These are phyloP conservation scores for Adelges cooleyi DNA, from an alignment of 1,140 invertebrate species.

Conservation along the genomic window DNA sequence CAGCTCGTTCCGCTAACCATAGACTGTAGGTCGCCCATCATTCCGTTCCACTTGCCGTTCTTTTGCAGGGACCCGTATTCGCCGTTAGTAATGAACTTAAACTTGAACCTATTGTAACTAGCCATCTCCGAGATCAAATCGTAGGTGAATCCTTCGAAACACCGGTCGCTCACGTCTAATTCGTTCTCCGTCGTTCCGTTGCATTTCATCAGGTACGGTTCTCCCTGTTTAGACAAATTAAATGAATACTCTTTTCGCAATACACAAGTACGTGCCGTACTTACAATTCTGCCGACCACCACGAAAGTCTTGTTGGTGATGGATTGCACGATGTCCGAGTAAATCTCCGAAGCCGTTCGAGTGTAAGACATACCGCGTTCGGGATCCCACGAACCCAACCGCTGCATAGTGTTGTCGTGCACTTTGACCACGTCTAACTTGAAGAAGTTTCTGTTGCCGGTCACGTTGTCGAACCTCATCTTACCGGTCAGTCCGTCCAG, in stretches of 20 bases:
- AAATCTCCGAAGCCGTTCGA: slow-evolving; percentile 65
- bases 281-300: slow-evolving; percentile 83
- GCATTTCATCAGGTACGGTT: slow-evolving; percentile 75
- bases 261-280: slow-evolving; percentile 35
- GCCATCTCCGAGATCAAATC: slow-evolving; percentile 80
- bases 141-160: slow-evolving; percentile 76
- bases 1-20: too few relatives aligned
- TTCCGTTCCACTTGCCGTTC: slow-evolving; percentile 83
- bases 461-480: slow-evolving; percentile 86
- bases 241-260: not conserved
- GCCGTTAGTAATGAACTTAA: slow-evolving; percentile 65
- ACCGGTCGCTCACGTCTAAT: slow-evolving; percentile 71
- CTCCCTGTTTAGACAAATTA: slow-evolving; percentile 50
- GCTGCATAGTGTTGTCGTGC: slow-evolving; percentile 61
- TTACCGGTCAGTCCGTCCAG: slow-evolving; percentile 83
- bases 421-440: slow-evolving; percentile 81
- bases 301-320: slow-evolving; percentile 84
- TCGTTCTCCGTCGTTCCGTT: slow-evolving; percentile 66
- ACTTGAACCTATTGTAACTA: slow-evolving; percentile 76
- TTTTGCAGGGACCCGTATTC: slow-evolving; percentile 67
- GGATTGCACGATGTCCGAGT: slow-evolving; percentile 72
- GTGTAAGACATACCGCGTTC: slow-evolving; percentile 82
- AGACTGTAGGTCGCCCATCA: slow-evolving; percentile 80
- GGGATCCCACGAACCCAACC: slow-evolving; percentile 81
- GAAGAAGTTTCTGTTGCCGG: slow-evolving; percentile 83